Base-by-base conservation (phyloP, 2,888 invertebrate genomes). In the Allophyes oxyacanthae region DNA sequence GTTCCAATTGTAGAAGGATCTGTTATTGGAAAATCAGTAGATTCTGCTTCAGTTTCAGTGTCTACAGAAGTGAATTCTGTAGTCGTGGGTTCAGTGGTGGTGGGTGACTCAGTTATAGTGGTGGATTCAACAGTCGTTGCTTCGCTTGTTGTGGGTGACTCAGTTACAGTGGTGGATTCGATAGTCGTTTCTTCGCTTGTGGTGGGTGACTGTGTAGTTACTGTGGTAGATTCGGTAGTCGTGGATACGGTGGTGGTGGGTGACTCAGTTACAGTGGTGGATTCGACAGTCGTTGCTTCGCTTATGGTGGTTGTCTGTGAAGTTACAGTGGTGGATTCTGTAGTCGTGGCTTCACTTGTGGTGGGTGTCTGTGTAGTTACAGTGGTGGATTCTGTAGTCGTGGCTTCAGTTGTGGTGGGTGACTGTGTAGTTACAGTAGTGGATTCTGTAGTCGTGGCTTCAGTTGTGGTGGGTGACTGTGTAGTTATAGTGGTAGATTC, bases 391-490 rank as follows among this genome's bases (percentile, higher is more conserved):
- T 20, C 20, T 20, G 20, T 20, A 20, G 20, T 20, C 2, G 34
- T 15, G 6, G 42, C 6, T 5, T 26, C 6, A 11, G 26, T 26
- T 11, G n/a, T 26, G 26, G 42, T 25, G 6, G 42, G 30, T 42
- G 26, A 42, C 11, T 26, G 26, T 26, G 26, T n/a, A 13, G 46
- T 54, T 5, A 46, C 30, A 8, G 45, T 53, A 6, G 56, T 43
- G n/a, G 52, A 9, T 33, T 46, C 48, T 14, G 43, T 30, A 14
- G 49, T 33, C 10, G 59, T 36, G 0, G 37, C 6, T 37, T 36
- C 37, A 11, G 43, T 52, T 6, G 50, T 26, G 32, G 54, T 44
- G 0, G 59, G 59, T 25, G 55, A 42, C 0, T 46, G 44, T 32
- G 40, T 11, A 5, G 28, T 36, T 8, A 25, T 13, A 2, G 42